These are phyloP conservation scores for Gallirallus australis DNA, from an alignment of 2,797 vertebrate genomes.

Conservation along the genomic window DNA sequence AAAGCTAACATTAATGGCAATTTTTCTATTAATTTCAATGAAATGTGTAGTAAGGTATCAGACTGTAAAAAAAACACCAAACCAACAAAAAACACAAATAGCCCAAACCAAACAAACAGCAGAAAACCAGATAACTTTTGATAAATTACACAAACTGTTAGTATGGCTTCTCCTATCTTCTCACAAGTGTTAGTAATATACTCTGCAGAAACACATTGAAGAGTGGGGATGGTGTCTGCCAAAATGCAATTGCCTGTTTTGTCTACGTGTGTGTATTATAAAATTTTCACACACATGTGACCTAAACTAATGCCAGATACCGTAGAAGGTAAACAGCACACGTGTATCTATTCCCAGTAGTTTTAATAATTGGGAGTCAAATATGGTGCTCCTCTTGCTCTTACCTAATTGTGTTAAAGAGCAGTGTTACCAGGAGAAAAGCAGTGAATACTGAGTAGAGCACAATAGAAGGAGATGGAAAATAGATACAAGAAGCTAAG, in stretches of 20 bases:
- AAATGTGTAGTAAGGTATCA: neutral
- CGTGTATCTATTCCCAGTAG: constrained; percentile 90
- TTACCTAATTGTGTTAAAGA: constrained; percentile 96
- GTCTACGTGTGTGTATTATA: neutral
- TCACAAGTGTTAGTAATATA: neutral
- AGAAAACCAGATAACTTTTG: neutral
- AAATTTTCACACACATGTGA: constrained; percentile 24
- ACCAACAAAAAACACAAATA: no score
- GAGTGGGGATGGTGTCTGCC: neutral
- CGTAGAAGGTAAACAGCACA: constrained; percentile 69
- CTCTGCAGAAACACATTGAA: neutral
- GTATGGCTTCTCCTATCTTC: neutral
- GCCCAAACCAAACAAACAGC: neutral
- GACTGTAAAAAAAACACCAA: neutral
- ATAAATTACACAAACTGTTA: neutral
- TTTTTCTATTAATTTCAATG: neutral
- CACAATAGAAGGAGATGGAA: constrained; percentile 91
- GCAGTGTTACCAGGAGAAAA: constrained; percentile 90
- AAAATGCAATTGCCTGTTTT: neutral
- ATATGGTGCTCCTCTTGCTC: constrained; percentile 87
- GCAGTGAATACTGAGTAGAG: constrained; percentile 80
- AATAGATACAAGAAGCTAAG: constrained; percentile 91
- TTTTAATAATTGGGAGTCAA: constrained; percentile 94
- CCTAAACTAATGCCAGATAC: constrained; percentile 52
- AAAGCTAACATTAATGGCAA: neutral